These are phyloP conservation scores for Clivina fossor DNA, from an alignment of 2,888 invertebrate genomes.

Conservation along the genomic window DNA sequence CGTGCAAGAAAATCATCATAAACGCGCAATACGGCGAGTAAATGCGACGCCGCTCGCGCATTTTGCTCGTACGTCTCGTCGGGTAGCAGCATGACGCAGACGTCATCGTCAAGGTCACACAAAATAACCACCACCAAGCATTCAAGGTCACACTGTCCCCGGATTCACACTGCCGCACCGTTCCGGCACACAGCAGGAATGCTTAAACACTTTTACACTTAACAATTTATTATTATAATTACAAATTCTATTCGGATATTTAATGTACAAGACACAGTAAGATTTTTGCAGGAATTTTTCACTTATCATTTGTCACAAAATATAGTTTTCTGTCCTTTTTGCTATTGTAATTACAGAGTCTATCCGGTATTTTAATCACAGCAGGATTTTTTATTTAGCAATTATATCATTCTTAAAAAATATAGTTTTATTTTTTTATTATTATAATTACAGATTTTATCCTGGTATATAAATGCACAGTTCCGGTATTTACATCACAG, in stretches of 20 bases:
- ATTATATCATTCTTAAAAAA: no score
- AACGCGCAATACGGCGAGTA: constrained; percentile 57
- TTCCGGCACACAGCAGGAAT: background rate
- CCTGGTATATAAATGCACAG: no score
- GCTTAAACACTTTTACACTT: background rate
- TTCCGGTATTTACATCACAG: no score
- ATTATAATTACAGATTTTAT: no score
- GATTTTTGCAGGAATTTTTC: background rate
- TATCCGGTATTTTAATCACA: no score
- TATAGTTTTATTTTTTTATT: no score
- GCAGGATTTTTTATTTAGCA: no score
- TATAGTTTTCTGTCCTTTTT: no score
- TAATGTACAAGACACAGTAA: background rate
- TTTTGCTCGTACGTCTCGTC: constrained; percentile 77
- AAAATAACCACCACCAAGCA: background rate
- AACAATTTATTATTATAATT: background rate
- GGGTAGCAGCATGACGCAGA: constrained; percentile 66
- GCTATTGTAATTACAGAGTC: no score
- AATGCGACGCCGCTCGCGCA: constrained; percentile 49
- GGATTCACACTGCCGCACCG: background rate
- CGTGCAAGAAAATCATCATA: constrained; percentile 65
- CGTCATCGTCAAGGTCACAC: constrained; percentile 48
- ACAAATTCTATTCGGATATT: background rate
- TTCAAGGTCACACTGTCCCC: background rate
- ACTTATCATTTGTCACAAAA: no score